Evolutionary conservation across 2,113 vertebrate species (phyloP), one percentile per base, ranked within the genome.

Genomic region (Paradoxurus hermaphroditus): DNA sequence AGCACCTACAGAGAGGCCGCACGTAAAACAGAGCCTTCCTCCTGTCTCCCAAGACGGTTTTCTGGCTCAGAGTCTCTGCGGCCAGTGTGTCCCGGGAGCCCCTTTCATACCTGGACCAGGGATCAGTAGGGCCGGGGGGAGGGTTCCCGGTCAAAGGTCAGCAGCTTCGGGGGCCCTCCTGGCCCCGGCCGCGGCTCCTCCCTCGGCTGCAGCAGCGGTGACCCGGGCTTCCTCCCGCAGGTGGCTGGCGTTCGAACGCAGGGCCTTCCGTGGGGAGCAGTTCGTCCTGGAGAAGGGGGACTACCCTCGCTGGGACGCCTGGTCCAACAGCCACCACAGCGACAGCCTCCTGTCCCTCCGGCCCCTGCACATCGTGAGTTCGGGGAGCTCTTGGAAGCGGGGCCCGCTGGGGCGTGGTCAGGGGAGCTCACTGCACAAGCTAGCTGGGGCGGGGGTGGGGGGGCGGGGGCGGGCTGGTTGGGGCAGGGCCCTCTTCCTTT

Each of bases 271-370:
- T 0, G 99, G 99, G 44, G 99, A 99, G 97, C 99, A 99, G 98
- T 99, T 99, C 2, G 99, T 99, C 86, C 98, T 99, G 98, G 99
- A 99, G 98, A 99, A 99, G 96, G 99, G 99, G 0, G 99, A 99
- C 86, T 99, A 99, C 96, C 99, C 99, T 0, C 99, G 99, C 98
- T 99, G 99, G 99, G 99, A 99, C 86, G 99, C 99, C 73, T 99
- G 99, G 99, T 99, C 99, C 98, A 99, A 99, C 98, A 99, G 99
- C 98, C 99, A 99, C 98, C 98, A 46, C 98, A 99, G 99, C 16
- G 99, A 99, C 99, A 99, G 98, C 97, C 98, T 99, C 56, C 98
- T 99, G 98, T 99, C 99, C 96, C 10, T 99, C 67, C 98, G 99
- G 27, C 99, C 99, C 23, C 98, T 99, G 81, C 99, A 98, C 95